A percentile compares a stretch with the other conserved stretches of the same genome.
These are phyloP conservation scores for Alloscopus bannaensis DNA, from an alignment of 2,888 invertebrate species.

Conservation along the genomic window DNA sequence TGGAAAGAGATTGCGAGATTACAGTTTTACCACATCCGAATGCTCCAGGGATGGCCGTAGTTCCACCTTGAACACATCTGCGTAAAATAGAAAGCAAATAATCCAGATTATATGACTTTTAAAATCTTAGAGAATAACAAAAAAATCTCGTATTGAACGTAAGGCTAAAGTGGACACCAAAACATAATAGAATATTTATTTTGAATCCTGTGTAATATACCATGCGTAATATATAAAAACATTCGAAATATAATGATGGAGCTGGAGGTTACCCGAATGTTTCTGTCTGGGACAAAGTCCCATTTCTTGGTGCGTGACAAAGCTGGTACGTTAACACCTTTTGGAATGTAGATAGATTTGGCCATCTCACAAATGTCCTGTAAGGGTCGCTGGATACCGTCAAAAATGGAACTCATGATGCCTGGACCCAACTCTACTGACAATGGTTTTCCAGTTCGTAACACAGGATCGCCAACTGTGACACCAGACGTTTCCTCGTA, in stretches of 20 bases:
- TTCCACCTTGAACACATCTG: conserved; percentile 98
- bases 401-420: conserved; percentile 99
- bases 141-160: too few species aligned
- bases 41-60: conserved; percentile 99
- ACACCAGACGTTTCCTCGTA: conserved; percentile 98
- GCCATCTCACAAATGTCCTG: conserved; percentile 97
- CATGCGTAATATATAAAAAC: conserved; percentile 11
- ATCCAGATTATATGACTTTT: not conserved
- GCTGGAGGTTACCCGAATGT: conserved; percentile 87
- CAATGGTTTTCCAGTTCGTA: conserved; percentile 98
- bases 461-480: conserved; percentile 98
- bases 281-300: conserved; percentile 91
- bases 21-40: conserved; percentile 99
- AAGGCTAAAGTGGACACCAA: too few species aligned
- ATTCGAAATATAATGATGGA: conserved; percentile 12
- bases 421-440: conserved; percentile 99
- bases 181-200: too few species aligned
- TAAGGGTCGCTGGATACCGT: conserved; percentile 99
- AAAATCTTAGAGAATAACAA: too few species aligned
- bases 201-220: too few species aligned
- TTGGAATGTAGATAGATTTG: conserved; percentile 98
- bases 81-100: too few species aligned
- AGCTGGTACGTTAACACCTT: conserved; percentile 97
- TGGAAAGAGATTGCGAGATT: conserved; percentile 99
- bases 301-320: conserved; percentile 87